Evolutionary conservation across 2,113 vertebrate species (phyloP).

Genomic region (Myrmophylax atrothorax): DNA sequence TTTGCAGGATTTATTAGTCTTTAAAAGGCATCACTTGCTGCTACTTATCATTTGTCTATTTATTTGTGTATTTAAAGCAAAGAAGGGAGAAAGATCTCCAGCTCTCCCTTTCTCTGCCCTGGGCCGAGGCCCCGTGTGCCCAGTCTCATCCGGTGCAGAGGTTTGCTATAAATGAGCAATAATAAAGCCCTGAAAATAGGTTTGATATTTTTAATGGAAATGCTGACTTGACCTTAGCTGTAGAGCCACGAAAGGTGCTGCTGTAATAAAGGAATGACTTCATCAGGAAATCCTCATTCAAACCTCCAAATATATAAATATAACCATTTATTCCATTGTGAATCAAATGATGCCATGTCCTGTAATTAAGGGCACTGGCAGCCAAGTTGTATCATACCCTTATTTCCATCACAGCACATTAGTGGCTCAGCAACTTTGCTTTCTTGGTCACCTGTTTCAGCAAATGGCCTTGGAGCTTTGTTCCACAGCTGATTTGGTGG

Average conservation of each 20-base stretch:
- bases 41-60: neutral
- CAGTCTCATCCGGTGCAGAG: conserved; percentile 6
- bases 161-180: conserved; percentile 46
- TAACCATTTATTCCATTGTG: conserved; percentile 76
- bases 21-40: conserved; percentile 35
- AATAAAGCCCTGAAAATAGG: conserved; percentile 49
- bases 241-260: conserved; percentile 55
- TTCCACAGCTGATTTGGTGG: conserved; percentile 56
- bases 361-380: conserved; percentile 75
- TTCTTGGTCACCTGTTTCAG: conserved; percentile 62
- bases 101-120: neutral
- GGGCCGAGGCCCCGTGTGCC: neutral
- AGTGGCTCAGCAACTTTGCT: conserved; percentile 55
- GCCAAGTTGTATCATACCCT: conserved; percentile 53
- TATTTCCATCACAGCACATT: conserved; percentile 51
- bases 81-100: neutral
- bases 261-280: conserved; percentile 77
- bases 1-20: conserved; percentile 26
- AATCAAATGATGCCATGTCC: conserved; percentile 79
- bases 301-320: conserved; percentile 78
- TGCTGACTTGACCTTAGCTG: conserved; percentile 67
- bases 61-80: neutral
- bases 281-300: conserved; percentile 82
- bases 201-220: conserved; percentile 54
- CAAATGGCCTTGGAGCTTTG: conserved; percentile 36